Base-by-base conservation (phyloP, 1,140 invertebrate genomes). In the Dysdera silvatica region DNA sequence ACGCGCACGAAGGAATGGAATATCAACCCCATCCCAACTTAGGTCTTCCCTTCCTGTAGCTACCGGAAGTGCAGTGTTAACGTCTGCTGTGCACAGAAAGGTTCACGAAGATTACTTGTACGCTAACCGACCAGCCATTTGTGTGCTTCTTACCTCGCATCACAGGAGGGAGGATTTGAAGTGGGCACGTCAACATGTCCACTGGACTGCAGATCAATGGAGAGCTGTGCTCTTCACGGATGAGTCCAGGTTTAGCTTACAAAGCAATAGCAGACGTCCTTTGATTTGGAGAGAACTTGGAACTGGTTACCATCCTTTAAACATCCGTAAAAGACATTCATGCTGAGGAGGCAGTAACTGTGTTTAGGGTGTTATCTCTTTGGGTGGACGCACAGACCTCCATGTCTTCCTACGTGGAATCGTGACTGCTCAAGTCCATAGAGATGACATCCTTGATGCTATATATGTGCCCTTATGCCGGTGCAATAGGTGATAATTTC, bases 401-500 rank as follows among this genome's bases (percentile, higher is more conserved):
- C n/a, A 4, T 28, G 6, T 49, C 20, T 49, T n/a, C 29, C n/a
- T 20, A 8, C 18, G 24, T 6, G 20, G 47, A 49, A 49, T 6
- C 23, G 20, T 49, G 6, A 49, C 24, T 49, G 4, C 47, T 23
- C 24, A 49, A 7, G 23, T 24, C 6, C 16, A 23, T 23, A 8
- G 47, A 49, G 47, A 49, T 49, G 47, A 26, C 47, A 49, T 49
- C 47, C 8, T 49, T 10, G 47, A 49, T 49, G 47, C 47, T n/a
- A 16, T 26, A 49, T 24, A 28, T 49, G 12, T 7, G 23, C 47
- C 23, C 47, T 24, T 49, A 49, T 26, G 47, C 47, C 23, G 23
- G 47, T 23, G 12, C 18, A 49, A 24, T 20, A 10, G 43, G 43
- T 20, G 43, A 45, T 45, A 20, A 8, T 18, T 45, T 45, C 18